Percentiles rank a stretch among this genome's conserved stretches.
Evolutionary conservation across 2,113 vertebrate species (phyloP).

Genomic region (Ploceus nigricollis): DNA sequence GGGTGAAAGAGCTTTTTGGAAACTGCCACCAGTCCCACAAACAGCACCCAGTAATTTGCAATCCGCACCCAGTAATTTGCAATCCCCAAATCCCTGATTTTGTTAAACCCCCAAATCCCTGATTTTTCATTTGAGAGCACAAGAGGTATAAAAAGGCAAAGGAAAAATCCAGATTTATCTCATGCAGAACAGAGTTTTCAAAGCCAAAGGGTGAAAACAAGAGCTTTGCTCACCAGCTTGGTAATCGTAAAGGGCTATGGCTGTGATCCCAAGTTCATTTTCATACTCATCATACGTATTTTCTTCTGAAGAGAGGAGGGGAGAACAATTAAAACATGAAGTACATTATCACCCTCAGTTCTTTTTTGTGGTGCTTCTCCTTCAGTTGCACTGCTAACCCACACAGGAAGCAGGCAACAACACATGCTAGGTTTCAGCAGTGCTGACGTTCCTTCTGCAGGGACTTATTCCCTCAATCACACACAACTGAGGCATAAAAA

Average conservation of each 20-base stretch:
- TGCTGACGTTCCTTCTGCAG: not conserved
- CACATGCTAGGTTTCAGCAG: not conserved
- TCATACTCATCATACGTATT: conserved; percentile 80
- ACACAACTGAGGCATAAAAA: not conserved
- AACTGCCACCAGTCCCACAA: not conserved
- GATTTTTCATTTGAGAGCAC: not conserved
- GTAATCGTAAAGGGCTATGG: conserved; percentile 95
- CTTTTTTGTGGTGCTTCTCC: not conserved
- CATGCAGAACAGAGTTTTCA: not conserved
- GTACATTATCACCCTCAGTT: not conserved
- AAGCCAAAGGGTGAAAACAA: not conserved
- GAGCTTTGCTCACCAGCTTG: conserved; percentile 86
- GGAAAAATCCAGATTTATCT: not conserved
- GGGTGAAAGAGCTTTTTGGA: not conserved
- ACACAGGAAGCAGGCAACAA: not conserved
- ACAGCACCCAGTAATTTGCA: rapidly evolving
- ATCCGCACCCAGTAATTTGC: rapidly evolving
- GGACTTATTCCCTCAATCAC: not conserved
- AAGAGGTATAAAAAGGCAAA: not conserved
- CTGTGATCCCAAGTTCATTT: conserved; percentile 90
- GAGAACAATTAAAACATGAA: not conserved
- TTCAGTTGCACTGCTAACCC: not conserved
- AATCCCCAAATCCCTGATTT: too few relatives aligned
- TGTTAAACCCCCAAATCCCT: not conserved
- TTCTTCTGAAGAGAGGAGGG: conserved; percentile 64